These are phyloP conservation scores for Caenorhabditis sp. DNA, from an alignment of 2,888 invertebrate genomes.

Conservation along the genomic window DNA sequence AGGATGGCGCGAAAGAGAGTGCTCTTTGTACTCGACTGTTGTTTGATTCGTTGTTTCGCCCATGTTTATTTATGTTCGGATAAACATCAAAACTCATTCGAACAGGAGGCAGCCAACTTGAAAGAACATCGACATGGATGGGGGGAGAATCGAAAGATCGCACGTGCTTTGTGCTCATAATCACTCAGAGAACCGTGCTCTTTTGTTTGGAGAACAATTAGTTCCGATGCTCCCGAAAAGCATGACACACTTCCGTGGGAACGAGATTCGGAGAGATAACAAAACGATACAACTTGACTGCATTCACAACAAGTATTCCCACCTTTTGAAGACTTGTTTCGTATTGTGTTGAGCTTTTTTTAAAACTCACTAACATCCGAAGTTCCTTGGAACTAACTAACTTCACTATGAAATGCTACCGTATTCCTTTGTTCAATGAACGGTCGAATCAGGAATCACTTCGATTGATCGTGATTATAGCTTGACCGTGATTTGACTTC, in stretches of 20 bases:
- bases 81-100: conserved; percentile 60
- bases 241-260: conserved; percentile 18
- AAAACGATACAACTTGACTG: background rate
- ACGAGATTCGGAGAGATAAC: background rate
- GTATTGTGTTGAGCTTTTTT: too few relatives aligned
- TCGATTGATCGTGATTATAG: background rate
- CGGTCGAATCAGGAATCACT: background rate
- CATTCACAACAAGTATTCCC: background rate
- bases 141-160: conserved; percentile 36
- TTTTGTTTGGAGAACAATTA: conserved; percentile 33
- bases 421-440: background rate
- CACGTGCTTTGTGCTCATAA: conserved; percentile 29
- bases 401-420: background rate
- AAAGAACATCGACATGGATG: conserved; percentile 11
- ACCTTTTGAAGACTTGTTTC: background rate
- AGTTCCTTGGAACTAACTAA: background rate
- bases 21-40: conserved; percentile 58
- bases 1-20: conserved; percentile 11
- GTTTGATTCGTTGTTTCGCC: conserved; percentile 45
- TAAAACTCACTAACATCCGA: background rate
- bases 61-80: conserved; percentile 59
- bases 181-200: conserved; percentile 21
- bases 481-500: background rate
- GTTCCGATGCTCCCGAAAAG: conserved; percentile 16
- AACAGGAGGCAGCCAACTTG: conserved; percentile 39